A percentile compares a stretch with the other conserved stretches of the same genome.
phyloP scores from a whole-genome alignment of 2,888 invertebrate species.

The Lithophane ornitopus region DNA sequence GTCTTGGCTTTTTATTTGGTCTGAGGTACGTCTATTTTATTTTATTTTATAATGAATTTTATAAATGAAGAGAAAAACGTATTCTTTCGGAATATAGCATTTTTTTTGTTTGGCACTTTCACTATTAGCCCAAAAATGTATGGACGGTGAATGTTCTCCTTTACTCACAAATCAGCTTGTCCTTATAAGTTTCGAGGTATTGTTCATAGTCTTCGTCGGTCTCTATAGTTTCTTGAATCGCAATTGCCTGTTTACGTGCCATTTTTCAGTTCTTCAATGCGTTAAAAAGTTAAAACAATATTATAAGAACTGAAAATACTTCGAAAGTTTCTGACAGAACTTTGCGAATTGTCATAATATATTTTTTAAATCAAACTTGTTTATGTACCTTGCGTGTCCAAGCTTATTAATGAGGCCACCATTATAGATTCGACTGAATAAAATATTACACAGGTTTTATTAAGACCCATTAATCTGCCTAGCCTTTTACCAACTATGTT shows the following conservation, averaged over 20 bases:
- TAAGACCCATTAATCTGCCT: neutral
- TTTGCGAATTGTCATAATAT: neutral
- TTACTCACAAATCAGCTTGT: conserved; percentile 83
- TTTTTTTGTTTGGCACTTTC: no score
- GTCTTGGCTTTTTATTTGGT: no score
- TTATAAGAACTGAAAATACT: no score
- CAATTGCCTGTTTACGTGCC: conserved; percentile 83
- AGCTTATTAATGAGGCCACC: neutral
- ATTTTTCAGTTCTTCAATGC: conserved; percentile 54
- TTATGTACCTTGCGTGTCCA: neutral
- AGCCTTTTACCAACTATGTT: no score
- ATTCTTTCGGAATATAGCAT: no score
- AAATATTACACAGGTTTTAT: neutral
- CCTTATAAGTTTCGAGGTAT: conserved; percentile 72
- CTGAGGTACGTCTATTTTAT: no score
- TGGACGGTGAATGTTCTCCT: no score
- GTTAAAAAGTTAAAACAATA: neutral
- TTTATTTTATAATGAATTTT: no score
- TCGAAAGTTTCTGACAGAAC: conserved; percentile 1
- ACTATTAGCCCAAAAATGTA: no score
- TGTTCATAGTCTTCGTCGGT: conserved; percentile 81
- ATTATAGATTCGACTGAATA: neutral
- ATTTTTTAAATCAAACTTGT: neutral
- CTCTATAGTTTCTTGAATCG: conserved; percentile 83
- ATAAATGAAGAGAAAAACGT: no score